Base-by-base conservation (phyloP, 2,888 invertebrate genomes). In the Tetrapedia diversipes region DNA sequence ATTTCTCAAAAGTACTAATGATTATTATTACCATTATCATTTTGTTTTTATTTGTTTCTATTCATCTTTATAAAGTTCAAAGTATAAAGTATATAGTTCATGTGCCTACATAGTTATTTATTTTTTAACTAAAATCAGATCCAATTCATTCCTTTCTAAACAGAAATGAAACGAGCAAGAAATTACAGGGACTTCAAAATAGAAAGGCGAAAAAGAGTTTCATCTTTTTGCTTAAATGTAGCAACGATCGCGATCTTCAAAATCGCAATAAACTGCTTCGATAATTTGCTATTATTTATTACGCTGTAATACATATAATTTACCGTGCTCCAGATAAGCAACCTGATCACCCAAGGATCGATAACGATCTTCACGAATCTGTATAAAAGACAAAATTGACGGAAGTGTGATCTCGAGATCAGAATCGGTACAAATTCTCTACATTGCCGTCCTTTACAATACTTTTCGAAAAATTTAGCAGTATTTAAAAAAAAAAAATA, bases 281-380 rank as follows among this genome's bases (percentile, higher is more conserved):
- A 27, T 41, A 29, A 41, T 41, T 27, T 19, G 14, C n/a, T 7
- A 11, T 27, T 27, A 27, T 19, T 59, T 59, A 41, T 34, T 16
- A 19, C 27, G 6, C 19, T 22, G 39, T 41, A 41, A 41, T 59
- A n/a, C 10, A 39, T 39, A n/a, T 56, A 56, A 56, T 56, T 56
- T 39, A 14, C 11, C 11, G 27, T n/a, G 19, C 27, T 19, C 14
- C 19, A 4, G n/a, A 43, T 14, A 27, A 27, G 14, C 41, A 14
- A 39, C 4, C 39, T 22, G 39, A 57, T 57, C 56, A 37, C 16
- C 8, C 37, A 11, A n/a, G 11, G 1, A 39, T 39, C 39, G 41
- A 59, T 57, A 39, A 39, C n/a, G 11, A 41, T 57, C 24, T 49
- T 16, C 49, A 16, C n/a, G 16, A 10, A 16, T 4, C 14, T n/a